Conservation (phyloP, 1,140 invertebrate genomes). For the Aphis craccivora region DNA sequence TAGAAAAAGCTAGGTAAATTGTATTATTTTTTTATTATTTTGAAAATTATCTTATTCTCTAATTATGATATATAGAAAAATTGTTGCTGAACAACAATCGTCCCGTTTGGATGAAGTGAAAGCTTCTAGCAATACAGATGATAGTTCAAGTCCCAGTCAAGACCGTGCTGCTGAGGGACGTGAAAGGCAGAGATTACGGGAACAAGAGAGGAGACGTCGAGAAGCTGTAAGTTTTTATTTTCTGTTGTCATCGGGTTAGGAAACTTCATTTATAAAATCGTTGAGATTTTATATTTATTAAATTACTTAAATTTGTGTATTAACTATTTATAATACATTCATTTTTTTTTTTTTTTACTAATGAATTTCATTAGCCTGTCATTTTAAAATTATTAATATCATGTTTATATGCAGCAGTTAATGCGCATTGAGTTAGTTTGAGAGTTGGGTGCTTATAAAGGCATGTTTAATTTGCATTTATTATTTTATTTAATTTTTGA, state of each 20-base stretch:
- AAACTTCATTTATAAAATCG: background rate
- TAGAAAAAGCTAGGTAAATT: constrained; percentile 72
- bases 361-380: background rate
- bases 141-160: constrained; percentile 67
- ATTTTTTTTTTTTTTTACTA: background rate
- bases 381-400: background rate
- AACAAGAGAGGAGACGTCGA: constrained; percentile 87
- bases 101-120: constrained; percentile 69
- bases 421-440: no score
- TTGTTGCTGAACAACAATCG: constrained; percentile 66
- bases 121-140: constrained; percentile 66
- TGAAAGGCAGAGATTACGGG: constrained; percentile 78
- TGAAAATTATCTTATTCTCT: background rate
- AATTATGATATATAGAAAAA: constrained; percentile 65
- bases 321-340: background rate
- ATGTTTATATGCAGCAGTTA: no score
- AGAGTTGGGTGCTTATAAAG: no score
- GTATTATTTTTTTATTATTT: background rate
- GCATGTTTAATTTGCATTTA: no score
- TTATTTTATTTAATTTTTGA: no score
- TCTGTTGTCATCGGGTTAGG: background rate
- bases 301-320: background rate
- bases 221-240: constrained; percentile 82
- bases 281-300: background rate
- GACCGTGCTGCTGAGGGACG: constrained; percentile 76